Evolutionary conservation across 2,113 vertebrate species (phyloP), one percentile per base, ranked within the genome.

Genomic region (Peromyscus californicus): DNA sequence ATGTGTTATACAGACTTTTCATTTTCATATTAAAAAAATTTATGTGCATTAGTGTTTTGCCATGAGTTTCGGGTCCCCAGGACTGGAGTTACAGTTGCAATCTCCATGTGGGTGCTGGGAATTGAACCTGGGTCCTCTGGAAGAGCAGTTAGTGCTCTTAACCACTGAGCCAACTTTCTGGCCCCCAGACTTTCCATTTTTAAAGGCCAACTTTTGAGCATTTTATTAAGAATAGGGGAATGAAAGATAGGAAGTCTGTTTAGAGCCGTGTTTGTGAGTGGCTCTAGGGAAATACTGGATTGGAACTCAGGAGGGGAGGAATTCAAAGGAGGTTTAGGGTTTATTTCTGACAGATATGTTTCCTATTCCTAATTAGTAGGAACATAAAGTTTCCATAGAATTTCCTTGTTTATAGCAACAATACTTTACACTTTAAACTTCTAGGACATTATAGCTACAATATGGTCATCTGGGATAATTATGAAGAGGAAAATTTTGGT

Each of bases 191-290:
- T 78, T n/a, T 48, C 29, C 7, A 61, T 48, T 92, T 92, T 92
- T 87, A 70, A 84, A 94, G 31, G 21, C 8, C 10, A 29, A 22
- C 42, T 59, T 90, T 96, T 96, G n/a, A 59, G 19, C 51, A 57
- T 95, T 89, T 96, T 42, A 48, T 92, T 65, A 93, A 92, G 89
- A 92, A 88, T 65, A 96, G 36, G 74, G 74, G 33, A 90, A 69
- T 83, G 97, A 67, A 67, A 93, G 94, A 59, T 79, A 39, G 1
- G 72, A 10, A 26, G 33, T 91, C 70, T 33, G 17, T 48, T 88
- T 89, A 65, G 57, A 70, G 17, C 36, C 29, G 45, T 86, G 31
- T 79, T 97, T 75, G 7, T 94, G 48, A 95, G 31, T 92, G 59
- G 31, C 48, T 93, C 22, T 45, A 78, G 82, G 90, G 63, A 95